Evolutionary conservation across 2,113 vertebrate genomes (phyloP).

Genomic region (Tychaedon coryphoeus): DNA sequence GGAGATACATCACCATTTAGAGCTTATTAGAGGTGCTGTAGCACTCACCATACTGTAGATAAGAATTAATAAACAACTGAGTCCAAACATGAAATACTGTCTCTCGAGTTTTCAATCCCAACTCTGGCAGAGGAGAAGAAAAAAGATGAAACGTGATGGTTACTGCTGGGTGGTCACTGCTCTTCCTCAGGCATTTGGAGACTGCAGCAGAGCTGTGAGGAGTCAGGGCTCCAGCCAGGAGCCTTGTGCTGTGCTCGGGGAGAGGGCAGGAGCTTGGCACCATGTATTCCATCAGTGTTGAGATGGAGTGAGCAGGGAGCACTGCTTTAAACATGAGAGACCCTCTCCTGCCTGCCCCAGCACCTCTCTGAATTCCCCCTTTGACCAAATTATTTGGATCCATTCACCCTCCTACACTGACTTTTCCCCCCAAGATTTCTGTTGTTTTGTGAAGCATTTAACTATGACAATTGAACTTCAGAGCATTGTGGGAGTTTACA

Average conservation of each 20-base stretch:
- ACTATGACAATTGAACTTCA: neutral
- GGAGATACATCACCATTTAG: too few species aligned
- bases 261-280: too few species aligned
- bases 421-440: neutral
- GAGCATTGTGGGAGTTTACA: neutral
- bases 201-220: neutral
- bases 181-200: neutral
- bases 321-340: neutral
- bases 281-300: too few species aligned
- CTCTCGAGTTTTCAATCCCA: too few species aligned
- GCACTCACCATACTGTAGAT: too few species aligned
- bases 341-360: neutral
- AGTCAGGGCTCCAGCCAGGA: neutral
- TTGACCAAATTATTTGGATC: neutral
- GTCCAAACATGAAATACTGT: too few species aligned
- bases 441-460: neutral
- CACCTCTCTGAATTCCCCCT: neutral
- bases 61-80: too few species aligned
- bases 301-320: neutral
- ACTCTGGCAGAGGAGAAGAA: too few species aligned
- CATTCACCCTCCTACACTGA: neutral
- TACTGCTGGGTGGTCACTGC: neutral
- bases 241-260: neutral
- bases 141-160: too few species aligned
- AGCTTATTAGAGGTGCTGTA: too few species aligned